Conservation (phyloP, 2,888 invertebrate genomes). For the Troides helena region DNA sequence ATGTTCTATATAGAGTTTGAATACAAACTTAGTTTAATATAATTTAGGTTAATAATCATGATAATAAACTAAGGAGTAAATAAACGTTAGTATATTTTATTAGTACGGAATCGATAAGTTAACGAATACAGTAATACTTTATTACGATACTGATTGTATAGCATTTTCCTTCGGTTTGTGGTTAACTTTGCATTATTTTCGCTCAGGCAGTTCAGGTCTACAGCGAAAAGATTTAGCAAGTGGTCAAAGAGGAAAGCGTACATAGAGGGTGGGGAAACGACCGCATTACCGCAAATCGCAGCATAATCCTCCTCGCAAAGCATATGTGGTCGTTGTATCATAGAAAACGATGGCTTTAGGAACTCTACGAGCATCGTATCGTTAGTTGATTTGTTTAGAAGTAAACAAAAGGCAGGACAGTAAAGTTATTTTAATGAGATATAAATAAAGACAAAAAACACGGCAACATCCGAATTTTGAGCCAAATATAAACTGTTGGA, state of each 20-base stretch:
- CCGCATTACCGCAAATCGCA: conserved; percentile 64
- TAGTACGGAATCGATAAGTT: no score
- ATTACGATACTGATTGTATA: not conserved
- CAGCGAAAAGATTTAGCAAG: conserved; percentile 59
- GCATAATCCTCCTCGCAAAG: conserved; percentile 60
- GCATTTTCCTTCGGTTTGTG: conserved; percentile 15
- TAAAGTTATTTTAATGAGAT: conserved; percentile 55
- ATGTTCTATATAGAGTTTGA: not conserved
- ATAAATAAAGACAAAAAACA: conserved; percentile 58
- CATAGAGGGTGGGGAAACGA: conserved; percentile 43
- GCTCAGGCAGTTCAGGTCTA: conserved; percentile 11
- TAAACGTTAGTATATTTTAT: no score
- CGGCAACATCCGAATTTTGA: conserved; percentile 55
- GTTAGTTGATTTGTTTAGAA: conserved; percentile 61
- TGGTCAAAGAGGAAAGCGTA: conserved; percentile 54
- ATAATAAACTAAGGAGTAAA: not conserved
- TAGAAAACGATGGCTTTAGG: conserved; percentile 38
- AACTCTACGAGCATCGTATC: conserved; percentile 63
- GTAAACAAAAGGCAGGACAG: conserved; percentile 54
- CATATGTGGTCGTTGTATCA: conserved; percentile 35
- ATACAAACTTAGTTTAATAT: not conserved
- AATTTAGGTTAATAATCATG: not conserved
- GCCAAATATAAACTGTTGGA: conserved; percentile 44
- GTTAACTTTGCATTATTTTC: conserved; percentile 22
- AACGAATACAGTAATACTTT: not conserved